Evolutionary conservation across 1,140 invertebrate species (phyloP).

Genomic region (Dendrolimus kikuchii): DNA sequence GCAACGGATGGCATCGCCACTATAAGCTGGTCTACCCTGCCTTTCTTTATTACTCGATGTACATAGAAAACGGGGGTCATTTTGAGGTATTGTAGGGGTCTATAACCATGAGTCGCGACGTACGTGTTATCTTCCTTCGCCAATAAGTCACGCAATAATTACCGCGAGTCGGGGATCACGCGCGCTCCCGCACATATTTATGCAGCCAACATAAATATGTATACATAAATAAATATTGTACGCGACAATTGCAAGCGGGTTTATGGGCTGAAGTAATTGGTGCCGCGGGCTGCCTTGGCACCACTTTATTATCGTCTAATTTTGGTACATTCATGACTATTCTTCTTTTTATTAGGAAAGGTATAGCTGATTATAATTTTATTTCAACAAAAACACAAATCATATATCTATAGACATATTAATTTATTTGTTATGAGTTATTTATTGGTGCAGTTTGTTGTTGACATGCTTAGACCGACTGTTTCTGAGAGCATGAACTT

Average conservation of each 20-base stretch:
- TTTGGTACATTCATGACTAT: too few relatives aligned
- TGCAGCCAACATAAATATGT: constrained; percentile 47
- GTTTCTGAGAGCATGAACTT: too few relatives aligned
- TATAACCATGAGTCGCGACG: constrained; percentile 34
- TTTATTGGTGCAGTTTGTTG: too few relatives aligned
- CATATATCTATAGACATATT: too few relatives aligned
- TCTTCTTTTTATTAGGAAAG: too few relatives aligned
- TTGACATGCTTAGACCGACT: too few relatives aligned
- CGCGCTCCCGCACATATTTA: constrained; percentile 58
- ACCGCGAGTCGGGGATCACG: constrained; percentile 54
- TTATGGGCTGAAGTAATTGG: constrained; percentile 32
- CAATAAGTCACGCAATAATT: constrained; percentile 71
- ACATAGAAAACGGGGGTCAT: neutral
- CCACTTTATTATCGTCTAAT: too few relatives aligned
- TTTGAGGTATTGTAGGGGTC: constrained; percentile 18
- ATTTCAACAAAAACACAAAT: too few relatives aligned
- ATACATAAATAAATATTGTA: constrained; percentile 49
- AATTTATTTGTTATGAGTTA: too few relatives aligned
- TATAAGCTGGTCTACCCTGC: constrained; percentile 25
- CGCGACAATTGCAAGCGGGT: constrained; percentile 45
- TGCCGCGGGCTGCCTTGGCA: constrained; percentile 15
- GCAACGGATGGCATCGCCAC: constrained; percentile 32
- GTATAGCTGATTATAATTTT: too few relatives aligned
- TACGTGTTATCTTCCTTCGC: constrained; percentile 62
- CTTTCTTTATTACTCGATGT: neutral